Conservation (phyloP, 2,113 vertebrate genomes). For the Pituophis catenifer region DNA sequence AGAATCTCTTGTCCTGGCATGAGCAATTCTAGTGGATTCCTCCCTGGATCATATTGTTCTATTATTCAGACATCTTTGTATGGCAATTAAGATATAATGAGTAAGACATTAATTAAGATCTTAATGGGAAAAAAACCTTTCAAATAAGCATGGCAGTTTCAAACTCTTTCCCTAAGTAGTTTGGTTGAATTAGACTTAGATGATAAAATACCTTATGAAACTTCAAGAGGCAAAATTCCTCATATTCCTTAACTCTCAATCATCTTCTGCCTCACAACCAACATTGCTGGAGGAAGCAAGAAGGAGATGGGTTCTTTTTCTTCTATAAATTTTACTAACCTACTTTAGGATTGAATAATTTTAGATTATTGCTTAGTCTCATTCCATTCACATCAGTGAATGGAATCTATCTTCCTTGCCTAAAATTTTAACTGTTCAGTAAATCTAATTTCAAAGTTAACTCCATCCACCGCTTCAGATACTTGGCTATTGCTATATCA, state of each 20-base stretch:
- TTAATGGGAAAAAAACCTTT: neutral
- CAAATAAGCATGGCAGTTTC: neutral
- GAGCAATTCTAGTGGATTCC: neutral
- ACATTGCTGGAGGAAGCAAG: neutral
- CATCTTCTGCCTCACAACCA: neutral
- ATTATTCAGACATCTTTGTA: neutral
- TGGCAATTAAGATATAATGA: neutral
- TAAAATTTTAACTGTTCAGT: neutral
- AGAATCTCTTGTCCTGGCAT: neutral
- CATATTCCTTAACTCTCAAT: neutral
- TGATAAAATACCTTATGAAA: neutral
- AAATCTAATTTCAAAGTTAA: neutral
- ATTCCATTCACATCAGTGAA: neutral
- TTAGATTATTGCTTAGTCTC: neutral
- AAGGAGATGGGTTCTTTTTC: no score
- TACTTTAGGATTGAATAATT: neutral
- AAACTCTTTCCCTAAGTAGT: neutral
- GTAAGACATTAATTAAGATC: neutral
- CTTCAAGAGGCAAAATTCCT: neutral
- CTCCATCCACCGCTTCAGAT: neutral
- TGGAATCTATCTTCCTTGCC: neutral
- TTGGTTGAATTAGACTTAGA: neutral
- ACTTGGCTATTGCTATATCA: neutral
- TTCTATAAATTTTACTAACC: neutral
- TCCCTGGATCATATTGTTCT: neutral